Percentiles rank a stretch among this genome's conserved stretches.
These are phyloP conservation scores for Forficula auricularia DNA, from an alignment of 1,140 invertebrate species.

Conservation along the genomic window DNA sequence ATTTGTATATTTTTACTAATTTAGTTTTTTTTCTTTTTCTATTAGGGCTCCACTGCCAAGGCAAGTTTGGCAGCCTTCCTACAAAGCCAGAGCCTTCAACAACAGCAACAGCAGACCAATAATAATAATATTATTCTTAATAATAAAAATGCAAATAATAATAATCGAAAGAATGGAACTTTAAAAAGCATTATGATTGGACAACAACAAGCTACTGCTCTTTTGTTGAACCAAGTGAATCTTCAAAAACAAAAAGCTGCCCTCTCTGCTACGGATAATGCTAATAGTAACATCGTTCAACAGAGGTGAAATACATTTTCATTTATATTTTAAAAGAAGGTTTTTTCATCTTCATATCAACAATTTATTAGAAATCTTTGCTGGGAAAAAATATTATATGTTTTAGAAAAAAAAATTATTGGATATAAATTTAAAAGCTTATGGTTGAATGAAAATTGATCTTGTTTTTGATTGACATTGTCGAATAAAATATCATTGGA, in stretches of 20 bases:
- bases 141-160: slow-evolving; percentile 12
- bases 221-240: slow-evolving; percentile 26
- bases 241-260: slow-evolving; percentile 8
- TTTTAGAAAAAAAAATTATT: too few species aligned
- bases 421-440: too few species aligned
- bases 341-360: too few species aligned
- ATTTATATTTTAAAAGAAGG: too few species aligned
- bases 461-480: too few species aligned
- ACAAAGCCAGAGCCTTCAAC: slow-evolving; percentile 18
- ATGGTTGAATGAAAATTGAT: too few species aligned
- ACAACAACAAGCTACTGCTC: slow-evolving; percentile 16
- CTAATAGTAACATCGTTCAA: background rate
- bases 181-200: slow-evolving; percentile 15
- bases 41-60: slow-evolving; percentile 26
- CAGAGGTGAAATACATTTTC: too few species aligned
- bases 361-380: too few species aligned
- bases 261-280: too few species aligned
- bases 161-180: slow-evolving; percentile 15
- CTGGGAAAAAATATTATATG: too few species aligned
- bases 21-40: background rate
- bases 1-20: too few species aligned
- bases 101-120: slow-evolving; percentile 29
- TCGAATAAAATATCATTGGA: too few species aligned
- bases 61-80: slow-evolving; percentile 33
- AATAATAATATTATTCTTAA: slow-evolving; percentile 26